These are phyloP conservation scores for Ypsolopha scabrella DNA, from an alignment of 2,888 invertebrate species.

Conservation along the genomic window DNA sequence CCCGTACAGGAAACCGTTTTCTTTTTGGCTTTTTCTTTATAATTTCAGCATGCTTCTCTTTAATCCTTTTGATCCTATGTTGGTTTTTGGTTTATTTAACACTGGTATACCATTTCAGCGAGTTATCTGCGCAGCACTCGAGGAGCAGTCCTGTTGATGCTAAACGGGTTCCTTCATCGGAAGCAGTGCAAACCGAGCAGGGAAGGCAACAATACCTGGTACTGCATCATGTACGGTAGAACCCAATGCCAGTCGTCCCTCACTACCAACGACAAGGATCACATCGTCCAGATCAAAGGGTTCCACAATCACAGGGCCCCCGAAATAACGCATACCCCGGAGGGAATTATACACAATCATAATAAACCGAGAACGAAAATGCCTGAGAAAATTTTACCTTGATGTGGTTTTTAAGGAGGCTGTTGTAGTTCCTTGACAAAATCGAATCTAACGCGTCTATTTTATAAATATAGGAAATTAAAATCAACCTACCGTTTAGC, in stretches of 20 bases:
- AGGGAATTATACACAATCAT: slow-evolving; percentile 19
- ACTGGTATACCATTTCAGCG: slow-evolving; percentile 18
- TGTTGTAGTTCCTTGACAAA: too few species aligned
- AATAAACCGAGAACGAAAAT: not conserved
- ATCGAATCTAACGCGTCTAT: too few species aligned
- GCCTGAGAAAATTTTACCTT: too few species aligned
- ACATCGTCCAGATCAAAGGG: slow-evolving; percentile 27
- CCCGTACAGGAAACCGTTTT: too few species aligned
- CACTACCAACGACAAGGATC: slow-evolving; percentile 22
- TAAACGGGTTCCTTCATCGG: slow-evolving; percentile 22
- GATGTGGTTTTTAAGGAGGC: too few species aligned
- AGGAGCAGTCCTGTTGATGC: slow-evolving; percentile 26
- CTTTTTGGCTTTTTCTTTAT: too few species aligned
- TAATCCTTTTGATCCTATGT: too few species aligned
- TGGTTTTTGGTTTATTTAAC: not conserved
- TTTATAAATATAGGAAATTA: too few species aligned
- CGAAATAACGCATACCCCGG: slow-evolving; percentile 17
- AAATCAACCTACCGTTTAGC: too few species aligned
- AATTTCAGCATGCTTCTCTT: too few species aligned
- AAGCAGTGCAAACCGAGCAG: slow-evolving; percentile 24
- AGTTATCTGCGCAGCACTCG: slow-evolving; percentile 24
- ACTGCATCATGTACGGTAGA: slow-evolving; percentile 29
- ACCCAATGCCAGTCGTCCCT: slow-evolving; percentile 24
- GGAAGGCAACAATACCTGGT: slow-evolving; percentile 28
- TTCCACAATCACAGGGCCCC: slow-evolving; percentile 26